Base-by-base conservation (phyloP, 2,888 invertebrate genomes). In the Diplolepis rosae region DNA sequence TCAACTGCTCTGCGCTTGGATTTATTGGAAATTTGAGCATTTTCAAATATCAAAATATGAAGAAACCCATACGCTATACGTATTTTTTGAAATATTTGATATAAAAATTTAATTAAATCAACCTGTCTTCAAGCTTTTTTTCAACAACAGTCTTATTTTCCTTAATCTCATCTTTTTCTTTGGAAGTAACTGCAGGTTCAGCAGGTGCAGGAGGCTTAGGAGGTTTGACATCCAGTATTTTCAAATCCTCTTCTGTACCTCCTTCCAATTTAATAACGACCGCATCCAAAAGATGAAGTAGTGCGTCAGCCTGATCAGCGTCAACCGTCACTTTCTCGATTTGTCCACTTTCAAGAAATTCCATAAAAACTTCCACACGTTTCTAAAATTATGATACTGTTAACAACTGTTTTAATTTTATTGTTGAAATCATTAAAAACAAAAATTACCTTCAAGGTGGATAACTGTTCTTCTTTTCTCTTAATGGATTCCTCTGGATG, bases 181-280 rank as follows among this genome's bases (percentile, higher is more conserved):
- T 82, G 1, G 76, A 52, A 4, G 75, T 56, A 3, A 75, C 73
- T 22, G 75, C 51, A 7, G 74, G 51, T 52, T 87, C 86, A 69
- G 83, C 85, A 2, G 77, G 24, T 7, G 77, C 48, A 2, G 79
- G 54, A 18, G 78, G 74, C 13, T 80, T 80, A 7, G 76, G 65
- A n/a, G 85, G 84, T 65, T 87, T 88, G 0, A 80, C 92, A 82
- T 98, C 96, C n/a, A 98, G 90, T 28, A 94, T 91, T 80, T 94
- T 94, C 18, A 98, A 90, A 89, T 98, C 98, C 82, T 95, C 95
- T 54, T 96, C 96, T 0, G 93, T 93, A 0, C 96, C 96, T 22
- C 98, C 99, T 90, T 99, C 99, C 51, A 99, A 90, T 88, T 97
- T 96, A 75, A 99, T 97, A 5, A 99, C 99, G 50, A 97, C 98